Percentiles rank a stretch among this genome's conserved stretches.
Evolutionary conservation across 2,113 vertebrate genomes (phyloP).

Genomic region (Genyomyrus donnyi): DNA sequence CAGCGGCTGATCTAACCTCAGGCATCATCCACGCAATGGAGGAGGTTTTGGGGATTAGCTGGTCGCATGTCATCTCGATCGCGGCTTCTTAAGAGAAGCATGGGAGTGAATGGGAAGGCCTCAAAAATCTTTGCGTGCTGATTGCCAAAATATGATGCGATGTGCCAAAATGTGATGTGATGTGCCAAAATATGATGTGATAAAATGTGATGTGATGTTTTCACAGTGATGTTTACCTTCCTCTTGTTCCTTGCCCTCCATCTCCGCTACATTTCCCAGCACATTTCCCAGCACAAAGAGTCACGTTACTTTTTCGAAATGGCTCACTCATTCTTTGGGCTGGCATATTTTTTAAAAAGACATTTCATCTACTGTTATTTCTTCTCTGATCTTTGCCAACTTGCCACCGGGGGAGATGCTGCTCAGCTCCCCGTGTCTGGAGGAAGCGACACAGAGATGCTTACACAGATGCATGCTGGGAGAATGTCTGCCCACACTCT

Average conservation of each 20-base stretch:
- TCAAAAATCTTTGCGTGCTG: no score
- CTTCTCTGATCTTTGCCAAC: conserved; percentile 9
- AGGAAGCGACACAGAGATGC: neutral
- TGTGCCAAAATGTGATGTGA: neutral
- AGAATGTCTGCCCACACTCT: neutral
- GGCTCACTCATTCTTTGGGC: neutral
- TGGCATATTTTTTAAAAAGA: neutral
- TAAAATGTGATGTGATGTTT: neutral
- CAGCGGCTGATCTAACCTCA: neutral
- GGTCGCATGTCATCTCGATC: neutral
- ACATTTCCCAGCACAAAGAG: neutral
- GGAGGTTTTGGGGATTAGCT: neutral
- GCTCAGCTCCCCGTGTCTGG: neutral
- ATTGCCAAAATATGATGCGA: neutral
- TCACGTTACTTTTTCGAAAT: neutral
- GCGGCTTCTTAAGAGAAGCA: neutral
- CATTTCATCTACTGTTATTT: neutral
- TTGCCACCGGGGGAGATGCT: neutral
- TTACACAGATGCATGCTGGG: conserved; percentile 11
- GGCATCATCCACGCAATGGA: neutral
- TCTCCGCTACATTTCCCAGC: neutral
- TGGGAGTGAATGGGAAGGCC: neutral
- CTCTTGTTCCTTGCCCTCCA: neutral
- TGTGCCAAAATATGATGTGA: no score
- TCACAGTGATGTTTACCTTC: neutral